Conservation (phyloP, 2,113 vertebrate species). For the Mustelus asterias region DNA sequence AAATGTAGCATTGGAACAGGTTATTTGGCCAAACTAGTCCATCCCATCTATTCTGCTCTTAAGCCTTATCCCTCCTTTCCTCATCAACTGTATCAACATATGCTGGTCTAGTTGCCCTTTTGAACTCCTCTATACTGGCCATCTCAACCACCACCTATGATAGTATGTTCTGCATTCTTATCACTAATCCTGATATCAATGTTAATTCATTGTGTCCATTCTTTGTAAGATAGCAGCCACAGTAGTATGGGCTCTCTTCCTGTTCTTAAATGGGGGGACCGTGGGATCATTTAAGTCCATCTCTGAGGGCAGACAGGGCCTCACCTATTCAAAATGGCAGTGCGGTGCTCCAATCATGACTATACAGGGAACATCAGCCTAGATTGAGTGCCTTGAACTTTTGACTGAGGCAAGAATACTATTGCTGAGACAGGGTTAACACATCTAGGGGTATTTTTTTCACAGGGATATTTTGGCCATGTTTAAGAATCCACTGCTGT, state of each 20-base stretch:
- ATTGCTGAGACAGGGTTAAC: conserved; percentile 12
- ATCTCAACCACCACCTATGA: too few relatives aligned
- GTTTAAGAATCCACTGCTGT: conserved; percentile 43
- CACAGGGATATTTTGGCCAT: neutral
- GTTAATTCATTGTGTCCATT: too few relatives aligned
- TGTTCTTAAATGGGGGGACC: neutral
- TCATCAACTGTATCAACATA: too few relatives aligned
- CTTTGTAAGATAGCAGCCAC: neutral
- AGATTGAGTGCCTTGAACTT: neutral
- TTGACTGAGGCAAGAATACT: neutral
- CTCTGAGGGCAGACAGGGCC: neutral
- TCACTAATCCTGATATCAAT: too few relatives aligned
- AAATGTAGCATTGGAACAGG: too few relatives aligned
- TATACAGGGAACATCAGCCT: neutral
- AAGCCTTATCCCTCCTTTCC: too few relatives aligned
- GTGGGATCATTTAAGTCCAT: neutral
- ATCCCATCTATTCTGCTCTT: too few relatives aligned
- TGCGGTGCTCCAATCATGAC: neutral
- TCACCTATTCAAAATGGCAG: neutral
- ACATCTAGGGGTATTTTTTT: conserved; percentile 39
- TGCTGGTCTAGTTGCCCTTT: too few relatives aligned
- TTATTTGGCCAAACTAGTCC: too few relatives aligned
- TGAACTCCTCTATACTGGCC: too few relatives aligned
- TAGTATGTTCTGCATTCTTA: too few relatives aligned
- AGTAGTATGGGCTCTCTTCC: neutral